These are phyloP conservation scores for Balearica regulorum DNA, from an alignment of 2,797 vertebrate genomes.

Conservation along the genomic window DNA sequence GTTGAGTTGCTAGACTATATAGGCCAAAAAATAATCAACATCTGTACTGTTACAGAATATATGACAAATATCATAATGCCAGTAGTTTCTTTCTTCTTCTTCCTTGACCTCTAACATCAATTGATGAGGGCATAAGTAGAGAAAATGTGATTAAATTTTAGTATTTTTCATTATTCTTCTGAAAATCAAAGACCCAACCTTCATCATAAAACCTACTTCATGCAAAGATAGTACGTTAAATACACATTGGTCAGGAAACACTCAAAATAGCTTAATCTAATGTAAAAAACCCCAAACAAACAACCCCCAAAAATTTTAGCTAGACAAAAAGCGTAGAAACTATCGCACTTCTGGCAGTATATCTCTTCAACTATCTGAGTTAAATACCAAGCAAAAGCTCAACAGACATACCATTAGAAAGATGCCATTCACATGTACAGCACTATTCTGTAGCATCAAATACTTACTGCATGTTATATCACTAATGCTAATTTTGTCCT, in stretches of 20 bases:
- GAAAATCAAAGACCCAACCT: too few species aligned
- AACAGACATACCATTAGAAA: neutral
- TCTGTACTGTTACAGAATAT: neutral
- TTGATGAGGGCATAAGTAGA: neutral
- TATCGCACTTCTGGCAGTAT: neutral
- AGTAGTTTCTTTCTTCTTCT: neutral
- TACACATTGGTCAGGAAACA: neutral
- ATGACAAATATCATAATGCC: neutral
- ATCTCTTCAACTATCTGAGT: neutral
- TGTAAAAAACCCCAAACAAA: too few species aligned
- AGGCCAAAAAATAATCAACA: neutral
- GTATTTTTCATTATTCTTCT: neutral
- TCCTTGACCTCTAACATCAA: neutral
- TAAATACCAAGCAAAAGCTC: neutral
- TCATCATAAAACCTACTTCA: too few species aligned
- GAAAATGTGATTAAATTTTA: neutral
- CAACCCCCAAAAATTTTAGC: neutral
- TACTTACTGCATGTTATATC: neutral
- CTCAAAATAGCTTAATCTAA: neutral
- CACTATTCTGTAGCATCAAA: neutral
- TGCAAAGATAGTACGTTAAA: neutral
- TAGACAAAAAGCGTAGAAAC: neutral
- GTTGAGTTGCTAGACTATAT: neutral
- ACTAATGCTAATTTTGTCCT: neutral
- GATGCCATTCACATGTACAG: neutral